Conservation (phyloP, 2,888 invertebrate species). For the Perdita meconis region DNA sequence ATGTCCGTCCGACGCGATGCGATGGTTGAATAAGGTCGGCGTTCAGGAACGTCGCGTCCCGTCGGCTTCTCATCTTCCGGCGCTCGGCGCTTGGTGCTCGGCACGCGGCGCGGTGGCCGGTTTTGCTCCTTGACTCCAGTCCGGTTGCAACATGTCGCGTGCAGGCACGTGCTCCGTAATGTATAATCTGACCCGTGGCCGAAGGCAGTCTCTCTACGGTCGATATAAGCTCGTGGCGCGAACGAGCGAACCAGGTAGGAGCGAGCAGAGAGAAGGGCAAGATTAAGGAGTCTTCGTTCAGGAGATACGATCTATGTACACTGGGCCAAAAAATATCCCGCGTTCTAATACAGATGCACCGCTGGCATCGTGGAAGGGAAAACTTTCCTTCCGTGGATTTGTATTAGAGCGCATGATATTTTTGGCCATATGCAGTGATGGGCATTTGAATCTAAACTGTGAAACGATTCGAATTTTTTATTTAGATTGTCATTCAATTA, state of each 20-base stretch:
- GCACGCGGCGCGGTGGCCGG: constrained; percentile 13
- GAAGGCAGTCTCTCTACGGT: constrained; percentile 56
- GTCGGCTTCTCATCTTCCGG: constrained; percentile 14
- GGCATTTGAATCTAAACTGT: too few species aligned
- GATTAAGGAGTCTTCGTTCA: constrained; percentile 46
- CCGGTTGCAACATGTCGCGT: constrained; percentile 71
- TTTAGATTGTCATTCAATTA: too few species aligned
- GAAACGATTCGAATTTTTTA: too few species aligned
- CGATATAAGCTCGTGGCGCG: constrained; percentile 61
- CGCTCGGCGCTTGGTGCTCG: constrained; percentile 10
- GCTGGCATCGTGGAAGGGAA: constrained; percentile 52
- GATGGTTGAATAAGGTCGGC: constrained; percentile 23
- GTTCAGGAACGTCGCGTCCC: constrained; percentile 21
- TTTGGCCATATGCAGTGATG: too few species aligned
- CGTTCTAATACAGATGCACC: too few species aligned
- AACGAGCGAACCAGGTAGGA: constrained; percentile 10
- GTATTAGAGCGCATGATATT: too few species aligned
- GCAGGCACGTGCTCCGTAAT: constrained; percentile 71
- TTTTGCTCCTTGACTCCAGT: constrained; percentile 41
- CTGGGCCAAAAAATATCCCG: too few species aligned
- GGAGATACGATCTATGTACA: constrained; percentile 60
- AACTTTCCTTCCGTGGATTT: too few species aligned
- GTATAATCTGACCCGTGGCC: constrained; percentile 69
- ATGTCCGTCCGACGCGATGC: constrained; percentile 33
- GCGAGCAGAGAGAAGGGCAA: constrained; percentile 29